phyloP scores from a whole-genome alignment of 2,888 invertebrate species.

The Kryphioiulus occultus region DNA sequence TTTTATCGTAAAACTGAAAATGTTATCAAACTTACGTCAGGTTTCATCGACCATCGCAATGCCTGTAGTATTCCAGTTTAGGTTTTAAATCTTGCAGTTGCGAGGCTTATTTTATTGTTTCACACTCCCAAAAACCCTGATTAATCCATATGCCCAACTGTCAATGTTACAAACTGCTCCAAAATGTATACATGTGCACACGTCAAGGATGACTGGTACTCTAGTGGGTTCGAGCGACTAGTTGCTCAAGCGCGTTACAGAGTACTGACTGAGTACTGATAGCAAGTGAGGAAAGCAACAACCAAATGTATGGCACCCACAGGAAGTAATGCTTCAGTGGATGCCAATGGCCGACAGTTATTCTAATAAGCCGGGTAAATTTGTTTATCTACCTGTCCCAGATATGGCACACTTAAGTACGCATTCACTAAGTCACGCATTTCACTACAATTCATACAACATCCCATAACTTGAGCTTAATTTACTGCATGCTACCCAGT shows the following conservation, averaged over 20 bases:
- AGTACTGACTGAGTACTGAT: not conserved
- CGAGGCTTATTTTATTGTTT: not conserved
- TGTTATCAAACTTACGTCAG: not conserved
- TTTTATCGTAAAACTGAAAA: too few relatives aligned
- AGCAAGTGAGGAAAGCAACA: not conserved
- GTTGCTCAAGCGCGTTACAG: not conserved
- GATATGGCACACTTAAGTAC: not conserved
- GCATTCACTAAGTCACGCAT: not conserved
- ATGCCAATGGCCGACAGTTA: slow-evolving; percentile 31
- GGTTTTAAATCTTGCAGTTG: not conserved
- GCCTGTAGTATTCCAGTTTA: not conserved
- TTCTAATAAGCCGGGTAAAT: slow-evolving; percentile 21
- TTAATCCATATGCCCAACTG: not conserved
- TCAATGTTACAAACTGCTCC: not conserved
- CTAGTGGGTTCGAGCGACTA: not conserved
- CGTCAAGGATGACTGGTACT: not conserved
- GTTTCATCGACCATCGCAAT: not conserved
- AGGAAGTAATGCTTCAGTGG: not conserved
- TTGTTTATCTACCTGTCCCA: not conserved
- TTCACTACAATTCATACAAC: not conserved
- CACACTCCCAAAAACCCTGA: not conserved
- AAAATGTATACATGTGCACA: not conserved
- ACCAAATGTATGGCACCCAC: not conserved
- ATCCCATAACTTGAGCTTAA: too few relatives aligned
- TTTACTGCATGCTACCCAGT: too few relatives aligned